phyloP scores from a whole-genome alignment of 2,113 vertebrate genomes.

The Corythoichthys haematopterus region DNA sequence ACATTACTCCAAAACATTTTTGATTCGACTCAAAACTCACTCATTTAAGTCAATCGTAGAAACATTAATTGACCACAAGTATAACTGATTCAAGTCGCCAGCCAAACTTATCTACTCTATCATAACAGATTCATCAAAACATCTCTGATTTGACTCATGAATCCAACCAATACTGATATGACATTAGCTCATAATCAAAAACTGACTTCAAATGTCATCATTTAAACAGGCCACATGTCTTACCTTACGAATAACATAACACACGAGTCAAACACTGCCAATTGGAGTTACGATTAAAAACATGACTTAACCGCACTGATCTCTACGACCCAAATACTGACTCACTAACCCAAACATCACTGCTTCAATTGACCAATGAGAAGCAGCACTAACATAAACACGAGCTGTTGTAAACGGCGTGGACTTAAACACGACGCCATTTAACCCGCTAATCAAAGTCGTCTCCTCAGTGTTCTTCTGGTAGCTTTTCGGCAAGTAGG shows the following conservation, averaged over 20 bases:
- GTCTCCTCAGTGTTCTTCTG: neutral
- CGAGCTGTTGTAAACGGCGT: neutral
- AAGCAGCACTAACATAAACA: neutral
- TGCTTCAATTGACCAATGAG: neutral
- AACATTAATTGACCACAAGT: neutral
- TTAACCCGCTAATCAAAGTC: neutral
- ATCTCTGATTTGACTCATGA: neutral
- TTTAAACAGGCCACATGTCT: no score
- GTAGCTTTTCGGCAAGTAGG: neutral
- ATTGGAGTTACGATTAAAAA: neutral
- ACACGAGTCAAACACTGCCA: no score
- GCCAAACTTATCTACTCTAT: neutral
- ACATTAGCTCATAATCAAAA: no score
- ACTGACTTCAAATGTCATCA: no score
- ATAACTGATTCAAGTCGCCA: neutral
- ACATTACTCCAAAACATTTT: neutral
- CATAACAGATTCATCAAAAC: neutral
- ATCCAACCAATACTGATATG: no score
- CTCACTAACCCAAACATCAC: neutral
- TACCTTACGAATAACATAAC: no score
- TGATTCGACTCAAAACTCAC: no score
- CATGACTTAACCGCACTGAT: neutral
- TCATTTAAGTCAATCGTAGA: neutral
- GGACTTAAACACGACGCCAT: neutral
- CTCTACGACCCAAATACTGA: neutral